Percentiles rank a stretch among this genome's conserved stretches.
These are phyloP conservation scores for Psittacara wagleri DNA, from an alignment of 2,113 vertebrate species.

Conservation along the genomic window DNA sequence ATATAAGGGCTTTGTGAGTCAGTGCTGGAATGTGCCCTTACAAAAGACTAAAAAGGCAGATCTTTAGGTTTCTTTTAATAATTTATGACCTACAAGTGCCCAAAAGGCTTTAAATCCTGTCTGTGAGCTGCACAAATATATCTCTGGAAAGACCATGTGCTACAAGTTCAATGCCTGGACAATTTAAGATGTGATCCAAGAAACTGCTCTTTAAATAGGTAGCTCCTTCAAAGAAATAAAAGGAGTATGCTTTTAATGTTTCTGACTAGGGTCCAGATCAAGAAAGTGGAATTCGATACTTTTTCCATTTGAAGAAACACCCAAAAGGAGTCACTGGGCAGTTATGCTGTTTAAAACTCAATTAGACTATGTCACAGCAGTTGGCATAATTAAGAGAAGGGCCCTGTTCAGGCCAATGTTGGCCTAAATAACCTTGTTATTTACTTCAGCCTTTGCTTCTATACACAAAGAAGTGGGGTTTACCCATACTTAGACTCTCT, in stretches of 20 bases:
- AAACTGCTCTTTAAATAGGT: not conserved
- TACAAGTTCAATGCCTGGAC: not conserved
- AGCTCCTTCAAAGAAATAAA: not conserved
- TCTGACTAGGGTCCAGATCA: not conserved
- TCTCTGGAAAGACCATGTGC: not conserved
- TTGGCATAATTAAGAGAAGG: not conserved
- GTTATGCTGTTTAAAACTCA: not conserved
- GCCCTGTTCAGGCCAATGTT: not conserved
- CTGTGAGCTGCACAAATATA: not conserved
- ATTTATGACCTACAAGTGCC: not conserved
- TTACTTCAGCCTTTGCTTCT: constrained; percentile 6
- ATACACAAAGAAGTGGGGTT: not conserved
- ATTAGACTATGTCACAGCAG: not conserved
- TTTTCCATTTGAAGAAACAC: not conserved
- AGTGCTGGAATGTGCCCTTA: not conserved
- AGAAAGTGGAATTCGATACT: not conserved
- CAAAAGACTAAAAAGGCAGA: not conserved
- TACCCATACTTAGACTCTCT: not conserved
- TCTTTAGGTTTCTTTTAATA: not conserved
- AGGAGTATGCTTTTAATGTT: not conserved
- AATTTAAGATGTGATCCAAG: not conserved
- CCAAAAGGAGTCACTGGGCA: not conserved
- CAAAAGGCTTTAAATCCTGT: not conserved
- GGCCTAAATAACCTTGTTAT: not conserved
- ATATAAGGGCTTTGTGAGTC: fast-evolving